These are phyloP conservation scores for Astreopora myriophthalma DNA, from an alignment of 64 coral and sea anemone genomes.

Conservation along the genomic window DNA sequence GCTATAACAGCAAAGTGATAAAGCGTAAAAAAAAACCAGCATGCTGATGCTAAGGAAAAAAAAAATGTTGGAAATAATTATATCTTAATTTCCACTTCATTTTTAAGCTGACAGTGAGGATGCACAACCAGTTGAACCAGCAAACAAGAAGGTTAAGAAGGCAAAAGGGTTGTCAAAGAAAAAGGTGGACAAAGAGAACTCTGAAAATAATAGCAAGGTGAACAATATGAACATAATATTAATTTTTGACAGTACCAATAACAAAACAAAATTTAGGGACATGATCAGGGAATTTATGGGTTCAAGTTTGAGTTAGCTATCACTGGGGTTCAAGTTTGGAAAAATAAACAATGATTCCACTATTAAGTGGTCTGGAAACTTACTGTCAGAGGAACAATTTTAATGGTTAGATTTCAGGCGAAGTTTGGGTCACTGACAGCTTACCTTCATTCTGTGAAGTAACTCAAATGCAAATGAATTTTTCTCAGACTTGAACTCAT, in stretches of 20 bases:
- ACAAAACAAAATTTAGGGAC: too few relatives aligned
- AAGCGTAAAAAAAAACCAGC: not conserved
- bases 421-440: not conserved
- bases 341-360: too few relatives aligned
- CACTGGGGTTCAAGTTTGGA: too few relatives aligned
- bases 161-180: not conserved
- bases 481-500: not conserved
- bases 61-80: not conserved
- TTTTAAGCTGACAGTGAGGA: slow-evolving; percentile 27
- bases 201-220: not conserved
- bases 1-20: not conserved
- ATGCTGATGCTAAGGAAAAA: not conserved
- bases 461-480: not conserved
- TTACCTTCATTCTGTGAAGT: not conserved
- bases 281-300: too few relatives aligned
- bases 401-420: not conserved
- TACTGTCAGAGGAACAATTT: not conserved
- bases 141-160: not conserved
- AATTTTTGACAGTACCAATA: not conserved
- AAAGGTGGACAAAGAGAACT: not conserved
- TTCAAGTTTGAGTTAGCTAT: too few relatives aligned
- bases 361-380: too few relatives aligned
- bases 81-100: not conserved
- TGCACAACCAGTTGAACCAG: not conserved
- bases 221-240: not conserved